Percentiles rank a stretch among this genome's conserved stretches.
phyloP scores from a whole-genome alignment of 2,888 invertebrate genomes.

The Lasioglossum morio region DNA sequence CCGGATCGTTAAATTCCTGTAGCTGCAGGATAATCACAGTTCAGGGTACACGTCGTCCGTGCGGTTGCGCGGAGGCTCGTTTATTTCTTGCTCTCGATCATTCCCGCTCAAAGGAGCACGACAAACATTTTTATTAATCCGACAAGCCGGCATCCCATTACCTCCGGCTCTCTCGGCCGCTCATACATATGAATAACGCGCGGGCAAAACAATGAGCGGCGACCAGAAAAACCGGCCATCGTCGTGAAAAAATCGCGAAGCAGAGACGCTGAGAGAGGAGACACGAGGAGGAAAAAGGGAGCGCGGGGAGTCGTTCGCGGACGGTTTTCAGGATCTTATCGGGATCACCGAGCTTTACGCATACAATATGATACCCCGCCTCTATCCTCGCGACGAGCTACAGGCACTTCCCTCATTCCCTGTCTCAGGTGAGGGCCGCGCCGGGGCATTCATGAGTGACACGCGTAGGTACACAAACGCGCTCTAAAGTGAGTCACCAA shows the following conservation, averaged over 20 bases:
- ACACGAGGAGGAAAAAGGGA: not conserved
- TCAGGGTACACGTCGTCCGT: conserved; percentile 2
- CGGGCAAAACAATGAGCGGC: conserved; percentile 36
- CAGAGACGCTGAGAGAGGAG: not conserved
- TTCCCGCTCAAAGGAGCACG: conserved; percentile 39
- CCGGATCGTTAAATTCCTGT: conserved; percentile 51
- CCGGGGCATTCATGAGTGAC: conserved; percentile 64
- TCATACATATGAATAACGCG: conserved; percentile 54
- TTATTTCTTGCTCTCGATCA: conserved; percentile 50
- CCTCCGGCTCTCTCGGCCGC: not conserved
- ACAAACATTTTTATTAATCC: conserved; percentile 58
- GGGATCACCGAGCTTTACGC: conserved; percentile 31
- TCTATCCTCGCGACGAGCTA: conserved; percentile 10
- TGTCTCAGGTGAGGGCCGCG: conserved; percentile 26
- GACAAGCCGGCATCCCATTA: conserved; percentile 47
- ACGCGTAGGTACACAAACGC: conserved; percentile 54
- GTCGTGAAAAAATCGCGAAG: not conserved
- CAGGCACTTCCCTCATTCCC: not conserved
- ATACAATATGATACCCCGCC: conserved; percentile 58
- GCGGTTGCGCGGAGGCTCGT: conserved; percentile 21
- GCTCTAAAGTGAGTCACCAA: conserved; percentile 71
- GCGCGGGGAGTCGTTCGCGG: conserved; percentile 40
- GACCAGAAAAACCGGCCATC: conserved; percentile 1
- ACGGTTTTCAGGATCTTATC: conserved; percentile 67
- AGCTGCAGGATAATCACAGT: conserved; percentile 49